Conservation (phyloP, 2,888 invertebrate genomes). For the Caenorhabditis sp. region DNA sequence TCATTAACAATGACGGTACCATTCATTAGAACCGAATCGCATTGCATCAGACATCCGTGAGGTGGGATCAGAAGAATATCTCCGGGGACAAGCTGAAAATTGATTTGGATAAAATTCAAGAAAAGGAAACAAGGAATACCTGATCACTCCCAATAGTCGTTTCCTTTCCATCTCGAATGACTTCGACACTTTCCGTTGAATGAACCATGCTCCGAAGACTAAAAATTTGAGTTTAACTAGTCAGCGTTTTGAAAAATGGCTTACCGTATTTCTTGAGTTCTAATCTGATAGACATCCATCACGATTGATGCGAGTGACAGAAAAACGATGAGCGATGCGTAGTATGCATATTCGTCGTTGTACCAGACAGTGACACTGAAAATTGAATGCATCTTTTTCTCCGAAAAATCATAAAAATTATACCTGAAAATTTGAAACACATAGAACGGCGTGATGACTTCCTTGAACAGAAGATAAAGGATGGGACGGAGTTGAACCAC, state of each 20-base stretch:
- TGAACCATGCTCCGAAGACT: slow-evolving; percentile 88
- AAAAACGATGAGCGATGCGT: slow-evolving; percentile 91
- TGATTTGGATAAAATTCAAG: not conserved
- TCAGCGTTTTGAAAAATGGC: too few species aligned
- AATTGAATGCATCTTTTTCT: not conserved
- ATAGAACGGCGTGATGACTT: slow-evolving; percentile 86
- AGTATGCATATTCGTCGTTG: slow-evolving; percentile 91
- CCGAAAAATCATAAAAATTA: not conserved
- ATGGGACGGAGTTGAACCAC: slow-evolving; percentile 85
- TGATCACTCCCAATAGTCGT: slow-evolving; percentile 65
- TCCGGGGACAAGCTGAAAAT: slow-evolving; percentile 87
- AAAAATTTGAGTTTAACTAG: too few species aligned
- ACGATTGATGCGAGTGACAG: slow-evolving; percentile 90
- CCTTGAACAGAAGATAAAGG: slow-evolving; percentile 84
- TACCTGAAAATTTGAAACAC: slow-evolving; percentile 85
- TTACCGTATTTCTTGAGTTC: slow-evolving; percentile 89
- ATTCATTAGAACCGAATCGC: slow-evolving; percentile 91
- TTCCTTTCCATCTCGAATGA: slow-evolving; percentile 83
- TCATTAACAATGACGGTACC: slow-evolving; percentile 95
- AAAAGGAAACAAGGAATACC: slow-evolving; percentile 20
- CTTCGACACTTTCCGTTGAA: slow-evolving; percentile 88
- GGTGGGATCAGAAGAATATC: slow-evolving; percentile 87
- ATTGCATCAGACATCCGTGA: slow-evolving; percentile 88
- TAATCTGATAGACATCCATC: slow-evolving; percentile 81
- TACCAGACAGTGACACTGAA: slow-evolving; percentile 88